Conservation (phyloP, 1,140 invertebrate species). For the Meteorus sp. region DNA sequence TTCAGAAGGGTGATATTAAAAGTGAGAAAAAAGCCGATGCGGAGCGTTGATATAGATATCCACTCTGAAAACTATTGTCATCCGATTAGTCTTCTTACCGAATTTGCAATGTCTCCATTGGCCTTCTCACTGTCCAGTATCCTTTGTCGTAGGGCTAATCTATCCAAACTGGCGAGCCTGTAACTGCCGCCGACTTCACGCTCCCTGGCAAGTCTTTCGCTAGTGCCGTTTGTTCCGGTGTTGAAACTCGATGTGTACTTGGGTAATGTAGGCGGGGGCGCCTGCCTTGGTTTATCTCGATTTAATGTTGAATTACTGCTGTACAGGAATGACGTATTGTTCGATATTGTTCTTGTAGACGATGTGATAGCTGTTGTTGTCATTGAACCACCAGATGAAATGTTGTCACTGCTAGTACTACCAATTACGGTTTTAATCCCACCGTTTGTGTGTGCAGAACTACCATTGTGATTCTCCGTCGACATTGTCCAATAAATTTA, state of each 20-base stretch:
- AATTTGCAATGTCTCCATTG: conserved; percentile 50
- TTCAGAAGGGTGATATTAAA: background rate
- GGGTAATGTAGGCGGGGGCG: conserved; percentile 68
- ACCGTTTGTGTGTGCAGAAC: conserved; percentile 45
- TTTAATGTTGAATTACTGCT: conserved; percentile 54
- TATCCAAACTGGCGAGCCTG: conserved; percentile 70
- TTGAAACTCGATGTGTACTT: conserved; percentile 67
- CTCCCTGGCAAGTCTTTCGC: conserved; percentile 58
- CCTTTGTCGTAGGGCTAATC: conserved; percentile 70
- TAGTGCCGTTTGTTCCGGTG: conserved; percentile 57
- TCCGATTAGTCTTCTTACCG: conserved; percentile 44
- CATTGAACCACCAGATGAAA: conserved; percentile 35
- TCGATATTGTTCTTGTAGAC: conserved; percentile 32
- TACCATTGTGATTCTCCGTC: conserved; percentile 52
- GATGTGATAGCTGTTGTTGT: conserved; percentile 29
- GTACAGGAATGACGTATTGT: conserved; percentile 57
- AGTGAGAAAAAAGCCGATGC: conserved; percentile 1
- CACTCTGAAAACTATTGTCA: no score
- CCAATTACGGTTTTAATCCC: conserved; percentile 43
- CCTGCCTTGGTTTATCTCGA: conserved; percentile 56
- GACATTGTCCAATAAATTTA: conserved; percentile 38
- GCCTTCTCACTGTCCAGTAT: conserved; percentile 63
- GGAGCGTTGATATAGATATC: no score
- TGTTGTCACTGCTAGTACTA: no score
- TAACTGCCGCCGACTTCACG: conserved; percentile 65